These are phyloP conservation scores for Girardinus metallicus DNA, from an alignment of 2,797 vertebrate species.

Conservation along the genomic window DNA sequence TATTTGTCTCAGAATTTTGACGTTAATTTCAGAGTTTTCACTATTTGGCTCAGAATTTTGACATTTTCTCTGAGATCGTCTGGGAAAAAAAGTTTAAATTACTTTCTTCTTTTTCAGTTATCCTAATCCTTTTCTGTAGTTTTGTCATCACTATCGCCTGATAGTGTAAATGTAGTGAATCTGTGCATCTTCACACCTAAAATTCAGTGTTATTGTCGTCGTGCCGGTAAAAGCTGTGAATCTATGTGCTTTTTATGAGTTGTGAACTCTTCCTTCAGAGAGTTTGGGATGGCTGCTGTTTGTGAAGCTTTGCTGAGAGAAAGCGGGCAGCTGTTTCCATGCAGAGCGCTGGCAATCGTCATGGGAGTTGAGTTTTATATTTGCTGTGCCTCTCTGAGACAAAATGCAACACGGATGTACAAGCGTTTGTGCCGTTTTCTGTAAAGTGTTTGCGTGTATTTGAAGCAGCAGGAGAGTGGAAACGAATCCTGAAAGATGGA, in stretches of 20 bases:
- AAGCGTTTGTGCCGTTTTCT: conserved; percentile 13
- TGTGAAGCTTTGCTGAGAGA: conserved; percentile 6
- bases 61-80: no score
- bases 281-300: conserved; percentile 13
- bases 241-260: conserved; percentile 25
- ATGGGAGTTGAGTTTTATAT: conserved; percentile 37
- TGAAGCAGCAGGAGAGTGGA: conserved; percentile 18
- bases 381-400: conserved; percentile 35
- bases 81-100: no score
- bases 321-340: conserved; percentile 35
- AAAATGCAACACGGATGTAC: conserved; percentile 33
- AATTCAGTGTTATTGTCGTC: conserved; percentile 19
- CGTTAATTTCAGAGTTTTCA: no score
- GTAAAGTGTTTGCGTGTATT: neutral
- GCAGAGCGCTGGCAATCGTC: conserved; percentile 32
- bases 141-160: no score
- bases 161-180: neutral
- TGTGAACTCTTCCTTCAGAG: conserved; percentile 14
- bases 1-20: no score
- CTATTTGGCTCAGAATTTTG: no score
- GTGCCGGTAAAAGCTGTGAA: conserved; percentile 8
- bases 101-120: no score
- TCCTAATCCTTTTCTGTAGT: no score
- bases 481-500: conserved; percentile 23
- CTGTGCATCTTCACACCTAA: conserved; percentile 29